Conservation (phyloP, 2,888 invertebrate species). For the Pollenia amentaria region DNA sequence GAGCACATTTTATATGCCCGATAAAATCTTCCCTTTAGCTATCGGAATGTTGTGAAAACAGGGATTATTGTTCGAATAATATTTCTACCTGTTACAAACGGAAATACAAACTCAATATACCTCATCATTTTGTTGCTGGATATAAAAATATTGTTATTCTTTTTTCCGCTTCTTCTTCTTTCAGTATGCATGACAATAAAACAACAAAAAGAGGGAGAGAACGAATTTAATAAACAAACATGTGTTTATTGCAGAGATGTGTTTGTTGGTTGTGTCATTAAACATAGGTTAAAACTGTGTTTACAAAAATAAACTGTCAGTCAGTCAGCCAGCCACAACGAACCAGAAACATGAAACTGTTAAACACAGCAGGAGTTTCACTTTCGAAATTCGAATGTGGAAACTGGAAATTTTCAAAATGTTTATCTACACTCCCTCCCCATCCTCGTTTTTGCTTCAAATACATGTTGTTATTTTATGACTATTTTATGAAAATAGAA, state of each 20-base stretch:
- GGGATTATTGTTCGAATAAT: too few species aligned
- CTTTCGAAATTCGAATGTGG: slow-evolving; percentile 68
- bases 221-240: slow-evolving; percentile 28
- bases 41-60: too few species aligned
- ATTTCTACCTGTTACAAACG: too few species aligned
- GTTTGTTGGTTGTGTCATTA: slow-evolving; percentile 18
- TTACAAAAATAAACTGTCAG: slow-evolving; percentile 46
- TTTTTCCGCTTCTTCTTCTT: neutral
- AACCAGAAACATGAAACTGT: slow-evolving; percentile 18
- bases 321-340: neutral
- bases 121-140: too few species aligned
- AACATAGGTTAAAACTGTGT: slow-evolving; percentile 58
- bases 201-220: slow-evolving; percentile 6
- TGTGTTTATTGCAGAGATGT: slow-evolving; percentile 35
- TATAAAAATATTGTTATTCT: too few species aligned
- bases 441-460: neutral
- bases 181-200: neutral
- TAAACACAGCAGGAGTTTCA: slow-evolving; percentile 65
- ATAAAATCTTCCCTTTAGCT: too few species aligned
- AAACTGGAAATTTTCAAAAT: slow-evolving; percentile 49
- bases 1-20: too few species aligned
- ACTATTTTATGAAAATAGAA: slow-evolving; percentile 8
- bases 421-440: neutral
- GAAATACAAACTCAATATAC: too few species aligned
- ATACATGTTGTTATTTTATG: neutral